These are phyloP conservation scores for Napeogenes sylphis DNA, from an alignment of 2,888 invertebrate genomes.

Conservation along the genomic window DNA sequence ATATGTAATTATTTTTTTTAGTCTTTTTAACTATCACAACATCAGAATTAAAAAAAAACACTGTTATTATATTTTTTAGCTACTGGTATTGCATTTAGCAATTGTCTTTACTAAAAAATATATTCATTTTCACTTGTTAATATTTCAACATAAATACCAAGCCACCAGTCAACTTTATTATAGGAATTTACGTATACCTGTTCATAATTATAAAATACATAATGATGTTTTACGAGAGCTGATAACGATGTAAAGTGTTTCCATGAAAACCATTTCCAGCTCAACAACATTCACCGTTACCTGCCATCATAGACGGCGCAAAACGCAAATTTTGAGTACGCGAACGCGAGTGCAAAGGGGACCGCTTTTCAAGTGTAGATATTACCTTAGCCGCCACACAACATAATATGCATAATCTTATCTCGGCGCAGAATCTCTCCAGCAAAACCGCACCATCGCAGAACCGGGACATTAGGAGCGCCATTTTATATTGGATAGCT, in stretches of 20 bases:
- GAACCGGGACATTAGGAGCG: constrained; percentile 77
- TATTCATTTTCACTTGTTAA: too few relatives aligned
- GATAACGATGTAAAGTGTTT: constrained; percentile 22
- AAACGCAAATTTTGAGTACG: constrained; percentile 63
- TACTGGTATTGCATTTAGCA: constrained; percentile 15
- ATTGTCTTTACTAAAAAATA: too few relatives aligned
- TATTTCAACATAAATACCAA: too few relatives aligned
- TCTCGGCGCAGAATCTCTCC: constrained; percentile 72
- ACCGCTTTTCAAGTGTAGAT: constrained; percentile 70
- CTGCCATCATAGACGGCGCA: constrained; percentile 52
- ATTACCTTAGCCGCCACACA: constrained; percentile 73
- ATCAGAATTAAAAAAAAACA: constrained; percentile 29
- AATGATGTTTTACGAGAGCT: constrained; percentile 10
- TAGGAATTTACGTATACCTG: neutral
- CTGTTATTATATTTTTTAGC: constrained; percentile 39
- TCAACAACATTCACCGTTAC: constrained; percentile 49
- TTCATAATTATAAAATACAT: neutral
- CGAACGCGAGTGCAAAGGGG: constrained; percentile 38
- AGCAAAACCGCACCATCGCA: constrained; percentile 67
- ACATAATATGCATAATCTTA: constrained; percentile 79
- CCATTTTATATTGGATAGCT: constrained; percentile 78
- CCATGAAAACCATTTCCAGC: constrained; percentile 33
- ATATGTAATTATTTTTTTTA: constrained; percentile 40
- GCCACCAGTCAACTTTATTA: too few relatives aligned
- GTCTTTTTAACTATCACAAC: constrained; percentile 54